These are phyloP conservation scores for Eulimnadia texana DNA, from an alignment of 1,140 invertebrate genomes.

Conservation along the genomic window DNA sequence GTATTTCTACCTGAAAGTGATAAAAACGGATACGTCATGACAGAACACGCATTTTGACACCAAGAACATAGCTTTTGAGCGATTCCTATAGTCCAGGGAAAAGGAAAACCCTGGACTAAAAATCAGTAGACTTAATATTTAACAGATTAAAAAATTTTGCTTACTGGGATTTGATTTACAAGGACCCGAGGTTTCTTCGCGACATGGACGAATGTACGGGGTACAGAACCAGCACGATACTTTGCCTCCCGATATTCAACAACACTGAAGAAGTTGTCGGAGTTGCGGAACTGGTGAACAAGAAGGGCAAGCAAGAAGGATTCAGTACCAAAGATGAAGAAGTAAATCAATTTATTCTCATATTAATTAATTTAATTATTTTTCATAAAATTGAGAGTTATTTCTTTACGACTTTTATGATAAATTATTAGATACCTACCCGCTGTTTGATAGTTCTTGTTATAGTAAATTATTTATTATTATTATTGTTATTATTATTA, in stretches of 20 bases:
- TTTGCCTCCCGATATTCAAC: slow-evolving; percentile 91
- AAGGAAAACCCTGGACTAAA: too few relatives aligned
- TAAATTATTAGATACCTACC: neutral
- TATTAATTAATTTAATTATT: slow-evolving; percentile 4
- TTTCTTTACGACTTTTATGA: too few relatives aligned
- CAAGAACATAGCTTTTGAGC: too few relatives aligned
- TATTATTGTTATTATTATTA: slow-evolving; percentile 14
- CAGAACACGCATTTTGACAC: too few relatives aligned
- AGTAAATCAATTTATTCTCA: slow-evolving; percentile 22
- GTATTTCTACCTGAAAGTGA: too few relatives aligned
- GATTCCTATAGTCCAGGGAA: neutral
- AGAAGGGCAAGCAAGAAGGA: slow-evolving; percentile 58
- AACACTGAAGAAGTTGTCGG: slow-evolving; percentile 90
- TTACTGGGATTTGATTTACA: slow-evolving; percentile 12
- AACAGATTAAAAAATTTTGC: neutral
- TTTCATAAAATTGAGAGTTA: neutral
- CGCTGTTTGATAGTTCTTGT: neutral
- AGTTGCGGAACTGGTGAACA: slow-evolving; percentile 94
- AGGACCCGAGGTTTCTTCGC: slow-evolving; percentile 74
- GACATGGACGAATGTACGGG: slow-evolving; percentile 82
- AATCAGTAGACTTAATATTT: too few relatives aligned
- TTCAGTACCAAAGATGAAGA: slow-evolving; percentile 83
- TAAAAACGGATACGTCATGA: too few relatives aligned
- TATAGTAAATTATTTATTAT: neutral
- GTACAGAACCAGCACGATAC: slow-evolving; percentile 76